A percentile compares a stretch with the other conserved stretches of the same genome.
phyloP scores from a whole-genome alignment of 2,113 vertebrate species.

The Oncorhynchus nerka region DNA sequence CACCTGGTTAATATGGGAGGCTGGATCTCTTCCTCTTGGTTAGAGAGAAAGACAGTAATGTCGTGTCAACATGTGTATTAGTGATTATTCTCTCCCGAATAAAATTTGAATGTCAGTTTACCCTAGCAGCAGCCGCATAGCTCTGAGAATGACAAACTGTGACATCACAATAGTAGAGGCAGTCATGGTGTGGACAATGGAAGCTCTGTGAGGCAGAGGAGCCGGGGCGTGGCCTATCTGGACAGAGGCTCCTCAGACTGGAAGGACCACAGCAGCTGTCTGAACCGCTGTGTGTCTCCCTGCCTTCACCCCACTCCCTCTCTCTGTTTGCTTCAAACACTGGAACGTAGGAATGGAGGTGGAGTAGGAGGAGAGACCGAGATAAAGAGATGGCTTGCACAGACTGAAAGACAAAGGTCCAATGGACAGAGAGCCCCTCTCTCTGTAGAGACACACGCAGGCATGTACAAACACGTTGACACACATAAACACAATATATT shows the following conservation, averaged over 20 bases:
- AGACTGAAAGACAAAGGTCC: conserved; percentile 63
- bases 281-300: conserved; percentile 40
- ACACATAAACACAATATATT: neutral
- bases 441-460: conserved; percentile 30
- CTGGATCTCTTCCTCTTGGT: neutral
- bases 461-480: conserved; percentile 17
- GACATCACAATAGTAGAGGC: conserved; percentile 70
- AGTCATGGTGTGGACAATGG: conserved; percentile 65
- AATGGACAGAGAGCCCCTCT: conserved; percentile 47
- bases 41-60: neutral
- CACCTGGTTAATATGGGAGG: neutral
- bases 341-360: conserved; percentile 69
- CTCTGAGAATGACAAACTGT: conserved; percentile 60
- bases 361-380: conserved; percentile 67
- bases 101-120: conserved; percentile 39
- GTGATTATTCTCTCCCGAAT: conserved; percentile 19
- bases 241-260: conserved; percentile 71
- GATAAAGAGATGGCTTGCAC: conserved; percentile 46
- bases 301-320: conserved; percentile 16
- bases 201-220: conserved; percentile 62
- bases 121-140: conserved; percentile 43
- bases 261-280: conserved; percentile 59
- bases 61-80: neutral
- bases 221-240: conserved; percentile 59
- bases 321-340: conserved; percentile 28